Evolutionary conservation across 2,797 vertebrate genomes (phyloP), one percentile per base, ranked within the genome.

Genomic region (Syngnathus acus): DNA sequence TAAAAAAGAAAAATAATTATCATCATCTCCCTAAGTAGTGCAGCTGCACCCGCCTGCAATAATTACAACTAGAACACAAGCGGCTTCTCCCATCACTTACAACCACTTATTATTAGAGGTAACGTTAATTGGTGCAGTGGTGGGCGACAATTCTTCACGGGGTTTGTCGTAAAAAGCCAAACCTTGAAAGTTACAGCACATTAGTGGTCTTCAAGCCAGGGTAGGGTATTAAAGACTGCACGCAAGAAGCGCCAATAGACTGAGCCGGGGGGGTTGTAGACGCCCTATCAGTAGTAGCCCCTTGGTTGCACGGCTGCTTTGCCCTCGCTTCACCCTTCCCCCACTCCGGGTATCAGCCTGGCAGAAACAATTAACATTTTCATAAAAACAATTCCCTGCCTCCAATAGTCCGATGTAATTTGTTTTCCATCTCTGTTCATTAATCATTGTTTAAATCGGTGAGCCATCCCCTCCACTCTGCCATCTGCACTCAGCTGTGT

Each of bases 371-470:
- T 95, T 91, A 96, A 97, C 96, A 96, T 95, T 97, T 95, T 96
- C 94, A 94, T 94, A 94, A 91, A 95, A 98, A 97, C 96, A 95
- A 96, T 97, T 97, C 94, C 94, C 95, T 94, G 94, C 94, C 94
- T 97, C 93, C 92, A 89, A 98, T 95, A 95, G 95, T 96, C 95
- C 95, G 93, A 95, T 94, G 95, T 96, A 99, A 99, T 98, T 99
- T 97, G 96, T 99, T 98, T 98, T 97, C 97, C 95, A 98, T 98
- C 97, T 99, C 95, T 98, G 97, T 99, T 98, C 97, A 98, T 99
- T 99, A 99, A 99, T 99, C 97, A 99, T 99, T 99, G 96, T 99
- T 98, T 98, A 98, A 98, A 98, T 98, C 97, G 96, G 95, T 94
- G 96, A 98, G 97, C 96, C 96, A 94, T 98, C 96, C 94, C 95